Conservation (phyloP, 2,113 vertebrate genomes). For the Podarcis raffonei region DNA sequence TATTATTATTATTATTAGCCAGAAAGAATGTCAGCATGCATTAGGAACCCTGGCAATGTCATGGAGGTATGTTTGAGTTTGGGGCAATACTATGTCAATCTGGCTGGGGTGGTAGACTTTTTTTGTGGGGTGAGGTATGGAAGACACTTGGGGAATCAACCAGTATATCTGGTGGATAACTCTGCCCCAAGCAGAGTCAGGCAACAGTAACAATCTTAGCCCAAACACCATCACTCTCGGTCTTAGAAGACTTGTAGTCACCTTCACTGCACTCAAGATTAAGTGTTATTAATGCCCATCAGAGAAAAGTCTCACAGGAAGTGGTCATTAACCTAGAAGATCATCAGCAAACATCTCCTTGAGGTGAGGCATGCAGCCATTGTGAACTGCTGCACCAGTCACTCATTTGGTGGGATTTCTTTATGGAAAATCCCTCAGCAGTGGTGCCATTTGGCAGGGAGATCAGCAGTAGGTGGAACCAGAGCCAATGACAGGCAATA, state of each 20-base stretch:
- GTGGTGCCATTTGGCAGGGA: no score
- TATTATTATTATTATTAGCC: no score
- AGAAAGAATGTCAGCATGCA: neutral
- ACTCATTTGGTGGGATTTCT: neutral
- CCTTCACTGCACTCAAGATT: neutral
- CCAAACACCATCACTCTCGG: neutral
- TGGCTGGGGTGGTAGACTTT: neutral
- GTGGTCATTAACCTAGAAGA: neutral
- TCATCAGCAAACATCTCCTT: neutral
- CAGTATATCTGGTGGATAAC: neutral
- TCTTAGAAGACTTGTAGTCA: neutral
- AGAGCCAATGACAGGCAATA: no score
- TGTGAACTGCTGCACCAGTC: neutral
- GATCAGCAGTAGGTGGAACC: no score
- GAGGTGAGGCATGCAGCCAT: neutral
- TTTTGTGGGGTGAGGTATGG: neutral
- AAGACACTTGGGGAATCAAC: neutral
- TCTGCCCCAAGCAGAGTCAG: neutral
- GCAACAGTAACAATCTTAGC: neutral
- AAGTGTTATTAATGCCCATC: neutral
- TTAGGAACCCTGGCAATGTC: neutral
- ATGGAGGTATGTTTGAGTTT: neutral
- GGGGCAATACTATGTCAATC: neutral
- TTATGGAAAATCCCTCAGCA: neutral
- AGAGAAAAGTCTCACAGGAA: neutral